These are phyloP conservation scores for Poecilia picta DNA, from an alignment of 2,797 vertebrate species.

Conservation along the genomic window DNA sequence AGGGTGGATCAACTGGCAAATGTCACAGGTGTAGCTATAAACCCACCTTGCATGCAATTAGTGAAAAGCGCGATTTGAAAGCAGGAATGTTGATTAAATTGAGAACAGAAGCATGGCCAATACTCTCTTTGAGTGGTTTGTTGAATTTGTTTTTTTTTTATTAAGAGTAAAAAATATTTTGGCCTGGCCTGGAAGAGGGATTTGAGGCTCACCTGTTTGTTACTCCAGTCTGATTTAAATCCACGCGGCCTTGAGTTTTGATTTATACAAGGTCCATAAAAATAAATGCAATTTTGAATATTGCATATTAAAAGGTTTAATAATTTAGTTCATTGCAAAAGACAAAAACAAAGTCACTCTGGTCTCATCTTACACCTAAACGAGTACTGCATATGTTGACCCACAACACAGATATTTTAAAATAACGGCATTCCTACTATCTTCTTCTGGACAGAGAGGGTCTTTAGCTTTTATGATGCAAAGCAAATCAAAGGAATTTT, in stretches of 20 bases:
- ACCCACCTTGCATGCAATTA: conserved; percentile 4
- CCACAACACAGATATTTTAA: not conserved
- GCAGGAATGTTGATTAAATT: conserved; percentile 15
- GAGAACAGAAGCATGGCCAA: not conserved
- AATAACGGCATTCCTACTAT: not conserved
- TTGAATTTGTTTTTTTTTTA: conserved; percentile 15
- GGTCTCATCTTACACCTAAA: not conserved
- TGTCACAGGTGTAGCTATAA: conserved; percentile 41
- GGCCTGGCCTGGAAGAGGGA: not conserved
- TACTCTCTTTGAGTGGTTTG: conserved; percentile 10
- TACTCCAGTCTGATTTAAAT: not conserved
- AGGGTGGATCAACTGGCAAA: conserved; percentile 33
- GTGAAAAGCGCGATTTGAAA: not conserved
- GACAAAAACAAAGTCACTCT: not conserved
- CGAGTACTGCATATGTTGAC: not conserved
- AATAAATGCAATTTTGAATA: not conserved
- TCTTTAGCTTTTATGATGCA: not conserved
- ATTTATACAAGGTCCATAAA: not conserved
- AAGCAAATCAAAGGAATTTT: not conserved
- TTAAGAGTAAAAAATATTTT: not conserved
- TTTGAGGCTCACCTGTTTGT: not conserved
- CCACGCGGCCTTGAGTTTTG: not conserved
- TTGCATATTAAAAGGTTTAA: not conserved
- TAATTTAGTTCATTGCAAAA: not conserved
- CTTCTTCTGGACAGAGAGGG: not conserved